Percentiles rank a stretch among this genome's conserved stretches.
Evolutionary conservation across 2,888 invertebrate species (phyloP).

Genomic region (Brenthis daphne): DNA sequence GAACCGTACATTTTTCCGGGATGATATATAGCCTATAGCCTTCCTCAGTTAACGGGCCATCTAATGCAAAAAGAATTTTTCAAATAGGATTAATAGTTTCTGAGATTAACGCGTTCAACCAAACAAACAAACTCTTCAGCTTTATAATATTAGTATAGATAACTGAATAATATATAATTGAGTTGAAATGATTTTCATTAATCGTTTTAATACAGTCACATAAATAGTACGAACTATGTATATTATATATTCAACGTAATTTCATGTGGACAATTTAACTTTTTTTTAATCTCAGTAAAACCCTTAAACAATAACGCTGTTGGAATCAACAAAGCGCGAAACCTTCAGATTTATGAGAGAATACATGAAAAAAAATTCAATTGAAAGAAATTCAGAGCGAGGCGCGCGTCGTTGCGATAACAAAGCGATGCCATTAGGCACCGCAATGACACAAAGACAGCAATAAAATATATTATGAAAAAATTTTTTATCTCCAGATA

Average conservation of each 20-base stretch:
- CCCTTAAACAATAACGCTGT: conserved; percentile 25
- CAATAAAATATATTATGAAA: conserved; percentile 29
- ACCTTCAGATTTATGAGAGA: conserved; percentile 31
- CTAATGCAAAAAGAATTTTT: too few species aligned
- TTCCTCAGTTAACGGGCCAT: too few species aligned
- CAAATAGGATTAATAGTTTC: too few species aligned
- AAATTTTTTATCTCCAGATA: conserved; percentile 24
- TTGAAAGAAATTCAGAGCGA: conserved; percentile 35
- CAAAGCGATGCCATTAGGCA: conserved; percentile 34
- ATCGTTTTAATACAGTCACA: too few species aligned
- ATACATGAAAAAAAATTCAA: conserved; percentile 31
- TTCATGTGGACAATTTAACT: background rate
- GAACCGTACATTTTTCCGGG: too few species aligned
- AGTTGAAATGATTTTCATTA: too few species aligned
- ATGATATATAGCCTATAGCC: too few species aligned
- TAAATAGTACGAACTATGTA: too few species aligned
- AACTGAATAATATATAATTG: too few species aligned
- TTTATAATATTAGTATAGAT: too few species aligned
- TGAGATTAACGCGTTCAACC: too few species aligned
- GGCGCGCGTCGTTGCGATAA: conserved; percentile 26
- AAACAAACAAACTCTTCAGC: too few species aligned
- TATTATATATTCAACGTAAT: background rate
- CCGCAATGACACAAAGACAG: conserved; percentile 28
- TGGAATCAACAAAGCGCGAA: conserved; percentile 30
- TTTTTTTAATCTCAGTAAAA: conserved; percentile 24